Percentiles rank a stretch among this genome's conserved stretches.
phyloP scores from a whole-genome alignment of 2,113 vertebrate genomes.

The Gallinago media region DNA sequence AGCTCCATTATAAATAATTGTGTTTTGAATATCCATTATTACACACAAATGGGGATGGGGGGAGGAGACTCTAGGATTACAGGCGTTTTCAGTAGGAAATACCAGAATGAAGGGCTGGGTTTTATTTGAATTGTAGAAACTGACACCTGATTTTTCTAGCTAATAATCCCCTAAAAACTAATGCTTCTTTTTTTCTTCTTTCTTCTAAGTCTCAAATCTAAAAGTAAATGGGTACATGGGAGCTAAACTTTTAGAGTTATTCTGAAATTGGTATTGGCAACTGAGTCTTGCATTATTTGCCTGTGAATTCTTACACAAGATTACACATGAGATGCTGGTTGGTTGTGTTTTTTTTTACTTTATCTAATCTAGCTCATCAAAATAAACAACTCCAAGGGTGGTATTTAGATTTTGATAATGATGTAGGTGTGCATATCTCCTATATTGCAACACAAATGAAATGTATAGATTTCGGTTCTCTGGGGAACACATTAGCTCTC shows the following conservation, averaged over 20 bases:
- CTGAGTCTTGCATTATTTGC: not conserved
- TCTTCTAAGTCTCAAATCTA: not conserved
- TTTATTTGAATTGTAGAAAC: not conserved
- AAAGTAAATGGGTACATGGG: not conserved
- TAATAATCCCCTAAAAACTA: not conserved
- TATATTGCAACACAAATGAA: not conserved
- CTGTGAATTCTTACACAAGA: not conserved
- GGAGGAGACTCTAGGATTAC: not conserved
- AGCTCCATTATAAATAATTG: not conserved
- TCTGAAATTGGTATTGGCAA: not conserved
- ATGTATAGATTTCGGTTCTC: not conserved
- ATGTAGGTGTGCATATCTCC: not conserved
- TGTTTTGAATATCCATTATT: not conserved
- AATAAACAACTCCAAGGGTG: not conserved
- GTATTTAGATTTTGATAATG: not conserved
- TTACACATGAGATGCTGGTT: fast-evolving
- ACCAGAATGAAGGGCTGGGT: not conserved
- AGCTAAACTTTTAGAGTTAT: not conserved
- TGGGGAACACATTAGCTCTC: not conserved
- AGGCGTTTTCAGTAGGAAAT: not conserved
- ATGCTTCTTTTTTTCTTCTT: not conserved
- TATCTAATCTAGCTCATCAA: not conserved
- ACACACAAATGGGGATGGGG: no score
- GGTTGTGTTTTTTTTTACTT: not conserved
- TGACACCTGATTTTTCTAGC: not conserved